Conservation (phyloP, 2,113 vertebrate genomes). For the Acanthisitta chloris region DNA sequence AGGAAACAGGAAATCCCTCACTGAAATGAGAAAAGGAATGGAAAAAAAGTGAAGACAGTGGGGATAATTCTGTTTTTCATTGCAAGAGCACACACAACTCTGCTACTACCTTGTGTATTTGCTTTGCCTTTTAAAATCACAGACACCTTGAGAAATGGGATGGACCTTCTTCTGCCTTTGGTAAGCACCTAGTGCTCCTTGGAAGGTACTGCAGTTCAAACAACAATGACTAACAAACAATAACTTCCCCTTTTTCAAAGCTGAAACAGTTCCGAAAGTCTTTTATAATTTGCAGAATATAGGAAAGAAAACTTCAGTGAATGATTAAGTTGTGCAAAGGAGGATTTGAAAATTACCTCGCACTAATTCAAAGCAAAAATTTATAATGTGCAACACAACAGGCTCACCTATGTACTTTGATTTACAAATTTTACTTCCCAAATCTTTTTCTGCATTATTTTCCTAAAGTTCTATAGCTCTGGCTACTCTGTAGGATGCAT, state of each 20-base stretch:
- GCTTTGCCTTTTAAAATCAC: neutral
- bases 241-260: neutral
- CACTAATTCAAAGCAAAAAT: neutral
- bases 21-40: neutral
- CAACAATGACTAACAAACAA: neutral
- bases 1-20: neutral
- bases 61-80: neutral
- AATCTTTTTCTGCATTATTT: neutral
- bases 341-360: neutral
- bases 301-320: neutral
- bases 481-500: neutral
- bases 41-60: neutral
- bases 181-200: neutral
- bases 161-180: neutral
- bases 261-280: neutral
- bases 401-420: neutral
- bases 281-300: neutral
- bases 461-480: neutral
- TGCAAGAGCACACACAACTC: neutral
- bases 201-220: neutral
- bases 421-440: neutral
- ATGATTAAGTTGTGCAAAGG: neutral
- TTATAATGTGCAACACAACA: neutral
- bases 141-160: neutral
- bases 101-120: neutral